Base-by-base conservation (phyloP, 2,888 invertebrate genomes). In the Ormyrus thymus region DNA sequence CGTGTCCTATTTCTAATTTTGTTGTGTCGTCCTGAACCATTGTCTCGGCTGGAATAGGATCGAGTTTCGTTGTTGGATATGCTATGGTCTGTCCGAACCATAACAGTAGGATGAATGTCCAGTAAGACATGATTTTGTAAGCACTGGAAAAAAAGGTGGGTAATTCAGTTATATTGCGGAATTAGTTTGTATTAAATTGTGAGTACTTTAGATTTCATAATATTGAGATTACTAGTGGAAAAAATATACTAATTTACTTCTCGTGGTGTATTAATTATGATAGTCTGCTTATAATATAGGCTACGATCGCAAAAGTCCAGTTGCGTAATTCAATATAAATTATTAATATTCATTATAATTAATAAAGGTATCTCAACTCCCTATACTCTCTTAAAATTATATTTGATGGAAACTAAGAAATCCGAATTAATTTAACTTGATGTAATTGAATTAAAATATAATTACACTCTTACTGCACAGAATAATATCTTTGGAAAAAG, bases 21-120 rank as follows among this genome's bases (percentile, higher is more conserved):
- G 81, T 65, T 0, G 64, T 10, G 11, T 29, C 61, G n/a, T 13
- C 45, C 0, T 65, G 13, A n/a, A 50, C 29, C 46, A 48, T n/a
- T 1, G 8, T 61, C 1, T 8, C 29, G 29, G 29, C 56, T 1
- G 69, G 29, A 0, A 74, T 62, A n/a, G 56, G 43, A 4, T 81
- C 65, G 48, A 76, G 11, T 13, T 74, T 76, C n/a, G 76, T 79
- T 2, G 64, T 43, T 7, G 81, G 79, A 11, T 51, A 45, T 6
- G 81, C 76, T 10, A 13, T 29, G 11, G 15, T 11, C 43, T 68
- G 11, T 15, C 76, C 78, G 9, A 79, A 10, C 50, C 64, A 78
- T 46, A 78, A 7, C 8, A 76, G 6, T 1, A 81, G 7, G 6
- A 80, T 15, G 6, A 71, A 15, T 6, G n/a, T 6, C 13, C 45